Conservation (phyloP, 2,797 vertebrate species). For the Adelosebastes latens region DNA sequence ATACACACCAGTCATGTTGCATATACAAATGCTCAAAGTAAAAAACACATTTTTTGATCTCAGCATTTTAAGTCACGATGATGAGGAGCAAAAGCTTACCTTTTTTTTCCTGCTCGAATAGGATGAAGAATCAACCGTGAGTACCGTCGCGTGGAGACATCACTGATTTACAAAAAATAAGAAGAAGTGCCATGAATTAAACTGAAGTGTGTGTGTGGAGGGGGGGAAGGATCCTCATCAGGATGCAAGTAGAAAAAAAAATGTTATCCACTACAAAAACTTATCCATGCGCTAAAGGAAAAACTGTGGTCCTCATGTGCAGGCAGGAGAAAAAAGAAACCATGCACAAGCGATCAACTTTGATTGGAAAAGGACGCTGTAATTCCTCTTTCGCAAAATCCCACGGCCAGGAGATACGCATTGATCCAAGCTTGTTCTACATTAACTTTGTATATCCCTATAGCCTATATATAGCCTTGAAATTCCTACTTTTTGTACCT, state of each 20-base stretch:
- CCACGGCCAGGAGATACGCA: conserved; percentile 72
- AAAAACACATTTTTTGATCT: conserved; percentile 1
- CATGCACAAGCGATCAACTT: conserved; percentile 73
- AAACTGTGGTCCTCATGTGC: conserved; percentile 73
- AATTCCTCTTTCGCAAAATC: conserved; percentile 83
- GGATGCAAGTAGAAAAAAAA: conserved; percentile 51
- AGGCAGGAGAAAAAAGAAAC: conserved; percentile 39
- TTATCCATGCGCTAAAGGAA: conserved; percentile 81
- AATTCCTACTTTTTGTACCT: conserved; percentile 28
- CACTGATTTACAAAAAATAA: conserved; percentile 75
- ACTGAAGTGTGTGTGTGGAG: conserved; percentile 65
- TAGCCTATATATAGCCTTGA: conserved; percentile 47
- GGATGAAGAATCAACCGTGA: conserved; percentile 75
- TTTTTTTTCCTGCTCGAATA: conserved; percentile 67
- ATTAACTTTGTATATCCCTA: conserved; percentile 67
- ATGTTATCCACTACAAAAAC: conserved; percentile 82
- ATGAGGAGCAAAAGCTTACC: conserved; percentile 72
- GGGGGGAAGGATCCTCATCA: conserved; percentile 71
- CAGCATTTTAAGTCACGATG: conserved; percentile 5
- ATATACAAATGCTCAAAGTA: conserved; percentile 9
- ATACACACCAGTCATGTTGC: conserved; percentile 2
- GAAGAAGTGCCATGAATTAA: conserved; percentile 79
- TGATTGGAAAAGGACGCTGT: conserved; percentile 65
- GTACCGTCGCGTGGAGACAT: conserved; percentile 82
- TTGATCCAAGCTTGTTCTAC: conserved; percentile 77